A percentile compares a stretch with the other conserved stretches of the same genome.
phyloP scores from a whole-genome alignment of 2,113 vertebrate species.

The Mustela lutreola region DNA sequence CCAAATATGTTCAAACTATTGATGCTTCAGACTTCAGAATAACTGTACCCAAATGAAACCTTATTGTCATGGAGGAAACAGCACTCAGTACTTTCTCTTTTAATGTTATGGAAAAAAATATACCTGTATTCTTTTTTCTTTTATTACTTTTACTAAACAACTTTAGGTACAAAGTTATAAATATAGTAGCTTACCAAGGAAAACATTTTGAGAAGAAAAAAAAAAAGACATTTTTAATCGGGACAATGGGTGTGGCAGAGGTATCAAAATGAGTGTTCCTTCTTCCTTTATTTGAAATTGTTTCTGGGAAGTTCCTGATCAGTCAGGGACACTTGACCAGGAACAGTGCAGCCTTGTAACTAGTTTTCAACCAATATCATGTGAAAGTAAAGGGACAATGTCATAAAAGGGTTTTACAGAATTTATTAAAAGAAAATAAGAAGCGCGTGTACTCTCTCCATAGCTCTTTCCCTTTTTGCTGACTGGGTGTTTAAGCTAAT shows the following conservation, averaged over 20 bases:
- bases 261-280: not conserved
- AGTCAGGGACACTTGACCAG: not conserved
- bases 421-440: not conserved
- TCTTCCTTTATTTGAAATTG: not conserved
- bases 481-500: not conserved
- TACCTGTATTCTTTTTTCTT: not conserved
- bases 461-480: not conserved
- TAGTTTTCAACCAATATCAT: not conserved
- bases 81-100: not conserved
- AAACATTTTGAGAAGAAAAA: not conserved
- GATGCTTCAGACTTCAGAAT: not conserved
- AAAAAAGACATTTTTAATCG: not conserved
- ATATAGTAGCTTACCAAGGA: not conserved
- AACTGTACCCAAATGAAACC: slow-evolving; percentile 4
- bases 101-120: not conserved
- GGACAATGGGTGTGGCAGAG: not conserved
- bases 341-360: not conserved
- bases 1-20: not conserved
- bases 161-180: not conserved
- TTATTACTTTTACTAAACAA: not conserved
- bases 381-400: not conserved
- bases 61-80: not conserved
- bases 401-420: not conserved
- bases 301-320: not conserved
- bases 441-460: not conserved